Base-by-base conservation (phyloP, 2,113 vertebrate genomes). In the Triplophysa tibetana region DNA sequence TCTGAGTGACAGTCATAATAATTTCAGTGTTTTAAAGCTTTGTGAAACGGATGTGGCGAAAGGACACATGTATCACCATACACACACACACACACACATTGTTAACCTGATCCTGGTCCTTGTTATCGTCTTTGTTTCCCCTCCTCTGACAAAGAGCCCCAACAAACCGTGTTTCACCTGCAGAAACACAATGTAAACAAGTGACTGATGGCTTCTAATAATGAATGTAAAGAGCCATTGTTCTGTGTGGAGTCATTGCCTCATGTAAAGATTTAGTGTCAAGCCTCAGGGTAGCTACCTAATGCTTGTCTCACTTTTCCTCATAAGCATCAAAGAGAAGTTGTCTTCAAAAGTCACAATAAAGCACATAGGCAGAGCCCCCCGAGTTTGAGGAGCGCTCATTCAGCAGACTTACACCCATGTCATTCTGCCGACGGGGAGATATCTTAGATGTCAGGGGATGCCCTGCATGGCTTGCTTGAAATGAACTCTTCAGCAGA, bases 291-390 rank as follows among this genome's bases (percentile, higher is more conserved):
- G 75, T 82, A 72, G 82, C 87, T 86, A 86, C 83, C 84, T 84
- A 89, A 87, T 88, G 81, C 81, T 82, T 62, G 84, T 85, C 45
- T 89, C 82, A 60, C 81, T 75, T 92, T 89, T 87, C 83, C 82
- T 88, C 81, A 86, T 72, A 88, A 89, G 50, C 61, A 74, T 88
- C 82, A 87, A 88, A 90, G 87, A 87, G 81, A 80, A 63, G 3
- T 79, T 77, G 85, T 89, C 86, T 82, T 87, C 66, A 87, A 81
- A 87, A 88, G 84, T 88, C 88, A 87, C 87, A 89, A 88, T 90
- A 90, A 86, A 84, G 83, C 76, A 82, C 82, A 84, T 68, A 65
- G 75, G 50, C 64, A 70, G 58, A 70, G 72, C 81, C 77, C 50
- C 33, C 45, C 48, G 76, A 83, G 74, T 82, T 82, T 80, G 65